A percentile compares a stretch with the other conserved stretches of the same genome.
Evolutionary conservation across 2,797 vertebrate species (phyloP).

Genomic region (Sebastes vulpes): DNA sequence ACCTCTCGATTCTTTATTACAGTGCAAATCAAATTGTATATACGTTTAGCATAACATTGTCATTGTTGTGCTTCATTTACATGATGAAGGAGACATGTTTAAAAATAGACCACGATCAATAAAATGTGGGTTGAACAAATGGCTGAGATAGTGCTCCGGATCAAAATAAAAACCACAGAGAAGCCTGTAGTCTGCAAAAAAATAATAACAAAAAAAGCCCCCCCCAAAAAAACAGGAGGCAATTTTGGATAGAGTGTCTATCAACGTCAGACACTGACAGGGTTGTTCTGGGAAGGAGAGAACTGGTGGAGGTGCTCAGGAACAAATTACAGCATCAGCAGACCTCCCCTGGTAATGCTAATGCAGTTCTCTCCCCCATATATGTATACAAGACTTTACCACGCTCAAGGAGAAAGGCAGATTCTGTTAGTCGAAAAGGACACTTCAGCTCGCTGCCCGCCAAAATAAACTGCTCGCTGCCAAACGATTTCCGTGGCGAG

Average conservation of each 20-base stretch:
- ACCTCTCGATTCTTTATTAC: slow-evolving; percentile 20
- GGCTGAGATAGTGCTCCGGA: slow-evolving; percentile 14
- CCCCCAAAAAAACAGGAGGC: slow-evolving; percentile 33
- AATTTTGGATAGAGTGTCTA: slow-evolving; percentile 55
- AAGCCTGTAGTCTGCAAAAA: slow-evolving; percentile 31
- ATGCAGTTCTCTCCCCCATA: slow-evolving; percentile 51
- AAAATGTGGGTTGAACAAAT: slow-evolving; percentile 18
- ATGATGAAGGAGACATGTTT: slow-evolving; percentile 10
- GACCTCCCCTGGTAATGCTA: slow-evolving; percentile 68
- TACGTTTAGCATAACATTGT: slow-evolving; percentile 14
- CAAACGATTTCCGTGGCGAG: slow-evolving; percentile 63
- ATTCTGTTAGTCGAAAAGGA: slow-evolving; percentile 59
- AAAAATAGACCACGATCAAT: slow-evolving; percentile 43
- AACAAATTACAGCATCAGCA: slow-evolving; percentile 71
- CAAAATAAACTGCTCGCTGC: slow-evolving; percentile 70
- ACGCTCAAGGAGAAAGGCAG: slow-evolving; percentile 43
- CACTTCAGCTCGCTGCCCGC: slow-evolving; percentile 46
- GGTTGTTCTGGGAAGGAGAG: slow-evolving; percentile 62
- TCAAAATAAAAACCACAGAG: slow-evolving; percentile 34
- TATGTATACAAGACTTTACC: slow-evolving; percentile 47
- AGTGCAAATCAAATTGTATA: slow-evolving; percentile 18
- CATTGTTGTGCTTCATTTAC: slow-evolving; percentile 20
- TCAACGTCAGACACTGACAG: slow-evolving; percentile 61
- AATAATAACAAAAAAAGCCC: background rate
- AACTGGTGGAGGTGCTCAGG: slow-evolving; percentile 45